Evolutionary conservation across 2,888 invertebrate genomes (phyloP), one percentile per base, ranked within the genome.

Genomic region (Rhagonycha fulva): DNA sequence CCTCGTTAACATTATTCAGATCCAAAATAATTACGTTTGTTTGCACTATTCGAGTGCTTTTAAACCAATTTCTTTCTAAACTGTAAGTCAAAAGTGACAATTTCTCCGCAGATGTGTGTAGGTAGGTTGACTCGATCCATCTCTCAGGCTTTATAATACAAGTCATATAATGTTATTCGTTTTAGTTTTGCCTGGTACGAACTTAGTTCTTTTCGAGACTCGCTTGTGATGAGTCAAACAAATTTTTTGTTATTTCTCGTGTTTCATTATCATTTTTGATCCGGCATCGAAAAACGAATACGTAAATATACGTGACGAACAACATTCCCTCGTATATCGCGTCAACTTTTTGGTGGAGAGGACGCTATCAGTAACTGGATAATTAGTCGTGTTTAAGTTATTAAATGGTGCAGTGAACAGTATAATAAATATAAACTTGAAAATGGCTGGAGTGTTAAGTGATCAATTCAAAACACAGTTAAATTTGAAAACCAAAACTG

Each of bases 391-490:
- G 62, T 30, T 72, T 62, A 67, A 47, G 69, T 19, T 70, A 32
- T 66, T 70, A 19, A 66, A n/a, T 23, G 14, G 47, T 28, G 47
- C 14, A 19, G 12, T 23, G 14, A 68, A 32, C 32, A 68, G 24
- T 12, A 47, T 19, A 47, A n/a, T 47, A 9, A 28, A 9, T 47
- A 47, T 47, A 47, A 14, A 66, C 26, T 66, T 4, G 63, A 86
- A 84, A 82, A 94, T 94, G 93, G 93, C 94, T 80, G 94, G 95
- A 88, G 92, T 94, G 84, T 88, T 95, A 84, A 94, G 94, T 89
- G 94, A 94, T 84, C 93, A 95, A 86, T 91, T 96, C 86, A 94
- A 94, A 87, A 91, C 93, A 75, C 90, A 92, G 81, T 88, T 94
- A 79, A 87, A 93, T 87, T 89, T 95, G 86, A 92, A 92, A 81